A percentile compares a stretch with the other conserved stretches of the same genome.
phyloP scores from a whole-genome alignment of 2,113 vertebrate genomes.

The Pteronura brasiliensis region DNA sequence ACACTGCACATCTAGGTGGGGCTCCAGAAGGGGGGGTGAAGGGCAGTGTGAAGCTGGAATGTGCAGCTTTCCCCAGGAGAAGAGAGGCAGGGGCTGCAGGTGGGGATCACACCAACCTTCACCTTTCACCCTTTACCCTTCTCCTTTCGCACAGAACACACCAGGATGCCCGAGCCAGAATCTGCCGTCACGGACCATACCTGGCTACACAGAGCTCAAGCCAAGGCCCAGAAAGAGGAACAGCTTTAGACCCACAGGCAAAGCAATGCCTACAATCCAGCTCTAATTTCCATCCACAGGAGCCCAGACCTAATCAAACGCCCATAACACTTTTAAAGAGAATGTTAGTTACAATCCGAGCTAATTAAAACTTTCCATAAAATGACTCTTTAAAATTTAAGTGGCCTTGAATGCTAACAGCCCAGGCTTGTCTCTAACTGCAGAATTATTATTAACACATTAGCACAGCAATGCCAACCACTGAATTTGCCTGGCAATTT shows the following conservation, averaged over 20 bases:
- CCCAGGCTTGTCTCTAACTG: constrained; percentile 63
- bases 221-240: background rate
- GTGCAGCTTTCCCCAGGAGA: background rate
- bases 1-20: background rate
- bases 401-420: constrained; percentile 70
- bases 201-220: background rate
- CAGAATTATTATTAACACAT: constrained; percentile 73
- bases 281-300: constrained; percentile 5
- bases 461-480: constrained; percentile 53
- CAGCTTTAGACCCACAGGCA: background rate
- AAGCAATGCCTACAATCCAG: background rate
- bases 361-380: constrained; percentile 78
- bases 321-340: constrained; percentile 60
- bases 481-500: constrained; percentile 60
- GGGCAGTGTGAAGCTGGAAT: background rate
- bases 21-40: background rate
- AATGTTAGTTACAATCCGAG: constrained; percentile 72
- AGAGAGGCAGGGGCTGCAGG: background rate
- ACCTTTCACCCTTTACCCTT: background rate
- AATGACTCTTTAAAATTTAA: constrained; percentile 74
- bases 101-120: fast-evolving
- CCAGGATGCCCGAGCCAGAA: background rate
- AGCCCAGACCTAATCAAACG: constrained; percentile 51
- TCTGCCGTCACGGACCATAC: background rate
- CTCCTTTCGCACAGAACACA: background rate